A percentile compares a stretch with the other conserved stretches of the same genome.
Conservation (phyloP, 2,888 invertebrate species). For the Trachelus tabidus region DNA sequence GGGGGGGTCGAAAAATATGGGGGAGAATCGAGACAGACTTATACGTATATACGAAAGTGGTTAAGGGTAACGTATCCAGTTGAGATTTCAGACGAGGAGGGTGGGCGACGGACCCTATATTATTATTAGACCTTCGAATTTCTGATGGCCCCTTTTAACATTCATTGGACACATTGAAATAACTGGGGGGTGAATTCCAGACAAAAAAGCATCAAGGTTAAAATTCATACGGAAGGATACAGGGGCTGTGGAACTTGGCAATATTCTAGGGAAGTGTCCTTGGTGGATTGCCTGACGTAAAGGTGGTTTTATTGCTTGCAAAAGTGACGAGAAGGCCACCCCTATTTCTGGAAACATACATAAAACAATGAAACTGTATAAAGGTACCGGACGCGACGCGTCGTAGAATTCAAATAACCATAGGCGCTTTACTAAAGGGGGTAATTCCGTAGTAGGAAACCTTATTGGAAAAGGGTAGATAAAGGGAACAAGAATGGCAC, state of each 20-base stretch:
- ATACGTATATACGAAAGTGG: constrained; percentile 46
- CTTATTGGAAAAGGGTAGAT: constrained; percentile 65
- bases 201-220: constrained; percentile 31
- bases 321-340: neutral
- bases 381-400: constrained; percentile 43
- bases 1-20: constrained; percentile 13
- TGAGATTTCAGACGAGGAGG: constrained; percentile 23
- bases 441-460: constrained; percentile 60
- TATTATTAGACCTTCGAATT: neutral
- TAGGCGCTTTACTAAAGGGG: constrained; percentile 48
- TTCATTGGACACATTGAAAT: neutral
- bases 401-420: constrained; percentile 53
- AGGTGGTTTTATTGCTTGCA: constrained; percentile 4
- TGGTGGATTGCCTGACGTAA: neutral
- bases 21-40: constrained; percentile 30
- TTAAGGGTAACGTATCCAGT: constrained; percentile 52
- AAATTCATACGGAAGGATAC: constrained; percentile 24
- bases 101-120: neutral
- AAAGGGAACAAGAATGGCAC: constrained; percentile 42
- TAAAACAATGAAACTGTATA: constrained; percentile 1
- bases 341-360: neutral
- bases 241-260: neutral
- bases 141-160: neutral
- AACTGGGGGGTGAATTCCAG: constrained; percentile 11
- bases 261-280: neutral